Conservation (phyloP, 2,113 vertebrate genomes). For the Notarius lentiginosus region DNA sequence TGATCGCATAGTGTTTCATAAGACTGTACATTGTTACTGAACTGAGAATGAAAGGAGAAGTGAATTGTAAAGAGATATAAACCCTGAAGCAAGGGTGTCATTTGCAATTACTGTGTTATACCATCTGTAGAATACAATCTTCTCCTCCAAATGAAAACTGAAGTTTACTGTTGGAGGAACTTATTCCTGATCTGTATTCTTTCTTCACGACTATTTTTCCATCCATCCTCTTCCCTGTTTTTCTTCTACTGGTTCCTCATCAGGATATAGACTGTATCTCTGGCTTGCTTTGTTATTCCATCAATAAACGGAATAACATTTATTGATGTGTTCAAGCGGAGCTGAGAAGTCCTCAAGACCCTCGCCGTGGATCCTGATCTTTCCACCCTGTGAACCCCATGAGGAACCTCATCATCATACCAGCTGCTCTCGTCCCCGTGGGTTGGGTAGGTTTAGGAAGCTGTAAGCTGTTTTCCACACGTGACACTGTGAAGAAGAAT, state of each 20-base stretch:
- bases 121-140: background rate
- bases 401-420: background rate
- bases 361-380: background rate
- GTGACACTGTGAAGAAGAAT: background rate
- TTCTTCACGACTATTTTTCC: background rate
- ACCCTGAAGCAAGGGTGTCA: background rate
- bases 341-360: background rate
- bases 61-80: background rate
- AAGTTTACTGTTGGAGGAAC: background rate
- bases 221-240: background rate
- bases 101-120: too few relatives aligned
- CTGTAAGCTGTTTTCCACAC: conserved; percentile 2
- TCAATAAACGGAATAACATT: too few relatives aligned
- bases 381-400: background rate
- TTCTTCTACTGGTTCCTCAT: background rate
- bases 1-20: conserved; percentile 70
- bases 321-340: background rate
- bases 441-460: background rate
- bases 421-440: background rate
- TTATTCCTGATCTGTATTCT: background rate
- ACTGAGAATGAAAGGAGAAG: background rate
- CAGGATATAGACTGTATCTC: background rate
- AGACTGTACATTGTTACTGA: background rate
- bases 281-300: background rate
- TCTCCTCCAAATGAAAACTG: too few relatives aligned